These are phyloP conservation scores for Leptocoma aspasia DNA, from an alignment of 2,113 vertebrate genomes.

Conservation along the genomic window DNA sequence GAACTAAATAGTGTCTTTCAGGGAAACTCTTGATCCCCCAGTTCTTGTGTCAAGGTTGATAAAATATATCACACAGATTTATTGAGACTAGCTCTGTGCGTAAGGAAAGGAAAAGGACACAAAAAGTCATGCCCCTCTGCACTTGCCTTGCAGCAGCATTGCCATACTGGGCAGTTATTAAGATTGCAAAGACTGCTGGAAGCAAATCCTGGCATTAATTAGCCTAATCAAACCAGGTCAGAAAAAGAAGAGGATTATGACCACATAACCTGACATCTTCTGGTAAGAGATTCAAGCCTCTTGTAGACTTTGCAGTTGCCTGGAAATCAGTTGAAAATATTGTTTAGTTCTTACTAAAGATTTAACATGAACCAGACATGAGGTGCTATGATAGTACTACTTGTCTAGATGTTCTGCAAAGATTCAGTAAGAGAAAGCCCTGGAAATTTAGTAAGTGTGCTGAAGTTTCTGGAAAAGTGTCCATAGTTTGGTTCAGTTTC, in stretches of 20 bases:
- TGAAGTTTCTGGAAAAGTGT: background rate
- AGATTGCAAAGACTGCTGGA: background rate
- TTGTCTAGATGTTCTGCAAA: background rate
- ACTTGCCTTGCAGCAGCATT: background rate
- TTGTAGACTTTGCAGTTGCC: background rate
- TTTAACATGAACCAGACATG: background rate
- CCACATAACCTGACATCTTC: background rate
- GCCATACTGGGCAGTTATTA: background rate
- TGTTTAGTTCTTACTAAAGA: background rate
- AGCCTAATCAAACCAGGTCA: background rate
- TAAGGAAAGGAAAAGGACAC: background rate
- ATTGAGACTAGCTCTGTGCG: background rate
- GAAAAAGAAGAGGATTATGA: background rate
- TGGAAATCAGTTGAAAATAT: background rate
- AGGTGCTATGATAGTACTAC: background rate
- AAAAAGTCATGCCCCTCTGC: background rate
- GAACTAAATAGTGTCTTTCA: background rate
- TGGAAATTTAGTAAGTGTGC: background rate
- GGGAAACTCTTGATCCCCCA: background rate
- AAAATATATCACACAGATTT: background rate
- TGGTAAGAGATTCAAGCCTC: background rate
- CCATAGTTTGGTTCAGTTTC: background rate
- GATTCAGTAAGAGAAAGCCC: background rate
- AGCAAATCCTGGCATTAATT: conserved; percentile 29
- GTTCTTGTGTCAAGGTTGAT: background rate